These are phyloP conservation scores for Phaetusa simplex DNA, from an alignment of 2,113 vertebrate species.

Conservation along the genomic window DNA sequence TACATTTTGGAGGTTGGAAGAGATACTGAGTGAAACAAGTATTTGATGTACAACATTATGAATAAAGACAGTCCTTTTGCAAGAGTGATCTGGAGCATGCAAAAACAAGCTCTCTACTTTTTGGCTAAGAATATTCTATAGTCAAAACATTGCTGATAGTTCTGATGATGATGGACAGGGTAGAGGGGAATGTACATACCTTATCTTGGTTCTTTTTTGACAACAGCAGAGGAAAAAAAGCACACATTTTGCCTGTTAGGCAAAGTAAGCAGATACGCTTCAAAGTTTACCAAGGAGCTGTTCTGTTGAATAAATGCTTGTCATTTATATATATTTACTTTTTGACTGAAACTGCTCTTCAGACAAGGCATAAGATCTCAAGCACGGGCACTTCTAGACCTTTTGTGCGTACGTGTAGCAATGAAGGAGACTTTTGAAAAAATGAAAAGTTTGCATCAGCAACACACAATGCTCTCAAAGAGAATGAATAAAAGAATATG, in stretches of 20 bases:
- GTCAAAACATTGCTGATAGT: background rate
- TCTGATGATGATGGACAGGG: background rate
- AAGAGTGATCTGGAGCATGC: background rate
- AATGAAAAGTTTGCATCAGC: background rate
- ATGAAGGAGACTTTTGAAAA: background rate
- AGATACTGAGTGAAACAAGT: background rate
- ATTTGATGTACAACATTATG: background rate
- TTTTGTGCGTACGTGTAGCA: background rate
- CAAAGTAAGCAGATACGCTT: background rate
- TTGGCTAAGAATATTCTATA: background rate
- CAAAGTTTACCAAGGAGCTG: background rate
- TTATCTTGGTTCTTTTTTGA: background rate
- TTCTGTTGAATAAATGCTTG: background rate
- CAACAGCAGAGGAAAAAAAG: background rate
- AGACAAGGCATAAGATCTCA: background rate
- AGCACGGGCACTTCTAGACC: background rate
- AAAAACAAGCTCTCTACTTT: background rate
- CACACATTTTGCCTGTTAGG: background rate
- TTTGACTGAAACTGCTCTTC: background rate
- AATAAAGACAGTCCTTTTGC: background rate
- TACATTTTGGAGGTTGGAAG: background rate
- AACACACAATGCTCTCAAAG: background rate
- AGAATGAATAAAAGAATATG: background rate
- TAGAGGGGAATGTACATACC: background rate
- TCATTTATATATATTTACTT: background rate